A percentile compares a stretch with the other conserved stretches of the same genome.
These are phyloP conservation scores for Drosophila teissieri DNA, from an alignment of 1,140 invertebrate species.

Conservation along the genomic window DNA sequence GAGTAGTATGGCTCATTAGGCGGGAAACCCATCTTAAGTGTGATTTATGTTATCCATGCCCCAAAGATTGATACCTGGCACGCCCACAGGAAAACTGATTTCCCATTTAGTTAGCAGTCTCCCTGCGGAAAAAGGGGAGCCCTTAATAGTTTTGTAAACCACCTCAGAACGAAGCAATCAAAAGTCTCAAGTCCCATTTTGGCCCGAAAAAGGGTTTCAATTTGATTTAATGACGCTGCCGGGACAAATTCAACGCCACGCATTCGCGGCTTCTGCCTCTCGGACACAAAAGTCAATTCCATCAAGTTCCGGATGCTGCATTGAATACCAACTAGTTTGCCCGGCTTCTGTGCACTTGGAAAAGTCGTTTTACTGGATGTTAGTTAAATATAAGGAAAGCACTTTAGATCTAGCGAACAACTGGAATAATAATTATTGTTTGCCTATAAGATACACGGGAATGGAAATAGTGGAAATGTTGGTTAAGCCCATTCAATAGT, in stretches of 20 bases:
- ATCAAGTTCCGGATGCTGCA: conserved; percentile 79
- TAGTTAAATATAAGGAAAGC: too few species aligned
- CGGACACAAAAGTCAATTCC: conserved; percentile 77
- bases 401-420: too few species aligned
- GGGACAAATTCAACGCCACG: conserved; percentile 77
- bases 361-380: not conserved
- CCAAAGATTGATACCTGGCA: conserved; percentile 63
- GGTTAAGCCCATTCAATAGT: too few species aligned
- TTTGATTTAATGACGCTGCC: conserved; percentile 80
- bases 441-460: too few species aligned
- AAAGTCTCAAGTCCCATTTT: conserved; percentile 71
- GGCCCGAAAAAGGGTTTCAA: conserved; percentile 73
- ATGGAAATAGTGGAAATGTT: too few species aligned
- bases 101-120: conserved; percentile 30
- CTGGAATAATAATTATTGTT: not conserved
- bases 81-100: conserved; percentile 48
- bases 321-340: conserved; percentile 78
- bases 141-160: conserved; percentile 64
- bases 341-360: conserved; percentile 17
- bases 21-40: conserved; percentile 59
- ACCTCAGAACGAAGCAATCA: conserved; percentile 61
- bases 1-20: conserved; percentile 56
- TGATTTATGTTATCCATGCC: conserved; percentile 69
- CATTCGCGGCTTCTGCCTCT: conserved; percentile 33
- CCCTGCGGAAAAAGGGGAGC: not conserved